These are phyloP conservation scores for Blastomussa wellsi DNA, from an alignment of 92 coral and sea anemone species.

Conservation along the genomic window DNA sequence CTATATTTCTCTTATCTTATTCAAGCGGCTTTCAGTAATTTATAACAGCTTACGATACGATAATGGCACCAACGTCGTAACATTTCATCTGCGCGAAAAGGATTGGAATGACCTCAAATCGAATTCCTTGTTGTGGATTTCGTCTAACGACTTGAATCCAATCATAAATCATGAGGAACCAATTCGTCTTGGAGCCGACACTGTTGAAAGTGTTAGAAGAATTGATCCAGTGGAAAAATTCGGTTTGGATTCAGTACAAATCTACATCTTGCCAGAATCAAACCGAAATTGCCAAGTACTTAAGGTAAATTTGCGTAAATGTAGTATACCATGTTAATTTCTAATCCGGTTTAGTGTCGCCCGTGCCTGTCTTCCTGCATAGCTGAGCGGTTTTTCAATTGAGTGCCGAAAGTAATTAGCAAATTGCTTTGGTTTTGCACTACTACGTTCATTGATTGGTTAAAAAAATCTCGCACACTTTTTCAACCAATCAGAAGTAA, in stretches of 20 bases:
- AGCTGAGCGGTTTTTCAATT: too few species aligned
- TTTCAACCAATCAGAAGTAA: too few species aligned
- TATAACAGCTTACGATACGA: conserved; percentile 61
- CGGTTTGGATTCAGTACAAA: conserved; percentile 46
- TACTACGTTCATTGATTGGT: too few species aligned
- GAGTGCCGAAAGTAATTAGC: too few species aligned
- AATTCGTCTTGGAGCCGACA: conserved; percentile 18
- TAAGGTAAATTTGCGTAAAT: conserved; percentile 12
- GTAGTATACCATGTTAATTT: too few species aligned
- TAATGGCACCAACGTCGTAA: conserved; percentile 18
- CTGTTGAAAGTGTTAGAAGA: background rate
- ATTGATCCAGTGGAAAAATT: conserved; percentile 51
- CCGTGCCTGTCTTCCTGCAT: too few species aligned
- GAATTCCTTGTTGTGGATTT: conserved; percentile 21
- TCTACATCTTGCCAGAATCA: conserved; percentile 17
- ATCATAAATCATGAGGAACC: conserved; percentile 8
- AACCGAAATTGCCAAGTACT: conserved; percentile 3
- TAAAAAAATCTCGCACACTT: too few species aligned
- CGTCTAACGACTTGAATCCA: background rate
- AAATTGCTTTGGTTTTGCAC: too few species aligned
- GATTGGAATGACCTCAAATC: conserved; percentile 47
- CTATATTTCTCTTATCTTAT: too few species aligned
- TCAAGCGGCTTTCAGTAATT: conserved; percentile 2
- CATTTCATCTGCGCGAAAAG: conserved; percentile 50
- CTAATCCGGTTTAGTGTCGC: too few species aligned